phyloP scores from a whole-genome alignment of 2,888 invertebrate genomes.

The Andrena hattorfiana region DNA sequence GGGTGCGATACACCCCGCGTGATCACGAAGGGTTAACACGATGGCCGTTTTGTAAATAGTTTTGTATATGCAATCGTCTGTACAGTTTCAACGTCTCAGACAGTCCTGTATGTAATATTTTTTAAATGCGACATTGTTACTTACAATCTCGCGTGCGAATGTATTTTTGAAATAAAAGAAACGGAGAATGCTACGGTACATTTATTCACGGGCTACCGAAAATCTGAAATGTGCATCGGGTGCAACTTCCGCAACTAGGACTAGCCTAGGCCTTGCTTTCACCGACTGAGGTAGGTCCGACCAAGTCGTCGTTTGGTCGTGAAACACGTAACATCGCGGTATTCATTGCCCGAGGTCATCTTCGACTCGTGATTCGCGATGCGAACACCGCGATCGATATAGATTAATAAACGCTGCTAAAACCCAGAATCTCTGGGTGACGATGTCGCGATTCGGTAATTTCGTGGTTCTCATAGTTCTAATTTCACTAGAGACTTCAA shows the following conservation, averaged over 20 bases:
- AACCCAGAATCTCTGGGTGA: conserved; percentile 60
- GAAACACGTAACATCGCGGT: conserved; percentile 55
- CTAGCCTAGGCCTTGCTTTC: conserved; percentile 72
- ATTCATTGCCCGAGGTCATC: conserved; percentile 50
- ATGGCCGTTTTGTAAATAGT: conserved; percentile 33
- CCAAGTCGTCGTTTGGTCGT: conserved; percentile 57
- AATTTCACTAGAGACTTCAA: conserved; percentile 15
- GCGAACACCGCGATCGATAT: conserved; percentile 43
- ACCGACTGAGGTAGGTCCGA: conserved; percentile 56
- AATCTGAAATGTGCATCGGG: conserved; percentile 40
- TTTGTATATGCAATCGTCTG: conserved; percentile 22
- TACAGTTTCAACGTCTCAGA: background rate
- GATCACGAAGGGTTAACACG: background rate
- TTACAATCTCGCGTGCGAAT: background rate
- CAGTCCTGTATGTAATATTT: conserved; percentile 6
- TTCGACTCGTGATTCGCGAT: conserved; percentile 41
- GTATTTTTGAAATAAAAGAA: conserved; percentile 40
- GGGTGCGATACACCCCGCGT: too few species aligned
- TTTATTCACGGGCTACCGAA: conserved; percentile 3
- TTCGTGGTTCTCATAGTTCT: conserved; percentile 17
- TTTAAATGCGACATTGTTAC: background rate
- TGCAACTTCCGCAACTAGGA: conserved; percentile 57
- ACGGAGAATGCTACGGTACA: background rate
- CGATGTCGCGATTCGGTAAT: conserved; percentile 52
- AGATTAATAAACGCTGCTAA: conserved; percentile 19